Conservation (phyloP, 1,140 invertebrate species). For the Melanaphis sacchari region DNA sequence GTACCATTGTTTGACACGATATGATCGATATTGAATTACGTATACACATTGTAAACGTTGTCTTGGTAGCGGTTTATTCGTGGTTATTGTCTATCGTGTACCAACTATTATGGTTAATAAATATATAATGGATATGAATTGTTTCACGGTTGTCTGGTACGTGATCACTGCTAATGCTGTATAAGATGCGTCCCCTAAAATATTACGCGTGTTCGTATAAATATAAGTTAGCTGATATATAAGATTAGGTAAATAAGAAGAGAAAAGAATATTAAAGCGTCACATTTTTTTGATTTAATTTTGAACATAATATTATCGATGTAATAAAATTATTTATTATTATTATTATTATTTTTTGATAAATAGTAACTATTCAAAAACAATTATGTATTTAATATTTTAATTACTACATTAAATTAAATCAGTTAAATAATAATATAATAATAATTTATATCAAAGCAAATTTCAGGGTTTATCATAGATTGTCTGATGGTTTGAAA, state of each 20-base stretch:
- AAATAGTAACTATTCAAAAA: not conserved
- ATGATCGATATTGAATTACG: not conserved
- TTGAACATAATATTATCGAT: not conserved
- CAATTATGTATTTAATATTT: not conserved
- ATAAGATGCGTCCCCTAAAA: not conserved
- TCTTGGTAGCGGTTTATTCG: not conserved
- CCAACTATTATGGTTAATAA: not conserved
- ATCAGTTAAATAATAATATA: not conserved
- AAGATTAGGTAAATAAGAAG: not conserved
- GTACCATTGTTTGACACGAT: too few species aligned
- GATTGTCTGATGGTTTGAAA: not conserved
- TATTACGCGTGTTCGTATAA: not conserved
- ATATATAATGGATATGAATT: not conserved
- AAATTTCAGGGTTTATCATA: not conserved
- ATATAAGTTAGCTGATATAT: not conserved
- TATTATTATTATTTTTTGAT: too few species aligned
- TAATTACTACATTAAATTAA: not conserved
- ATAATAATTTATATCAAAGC: not conserved
- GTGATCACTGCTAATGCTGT: not conserved
- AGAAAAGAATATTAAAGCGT: not conserved
- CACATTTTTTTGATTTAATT: not conserved
- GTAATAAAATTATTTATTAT: too few species aligned
- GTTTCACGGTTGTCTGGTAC: not conserved
- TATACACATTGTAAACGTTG: not conserved
- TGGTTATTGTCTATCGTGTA: not conserved